These are phyloP conservation scores for Pycnonotus jocosus DNA, from an alignment of 2,113 vertebrate genomes.

Conservation along the genomic window DNA sequence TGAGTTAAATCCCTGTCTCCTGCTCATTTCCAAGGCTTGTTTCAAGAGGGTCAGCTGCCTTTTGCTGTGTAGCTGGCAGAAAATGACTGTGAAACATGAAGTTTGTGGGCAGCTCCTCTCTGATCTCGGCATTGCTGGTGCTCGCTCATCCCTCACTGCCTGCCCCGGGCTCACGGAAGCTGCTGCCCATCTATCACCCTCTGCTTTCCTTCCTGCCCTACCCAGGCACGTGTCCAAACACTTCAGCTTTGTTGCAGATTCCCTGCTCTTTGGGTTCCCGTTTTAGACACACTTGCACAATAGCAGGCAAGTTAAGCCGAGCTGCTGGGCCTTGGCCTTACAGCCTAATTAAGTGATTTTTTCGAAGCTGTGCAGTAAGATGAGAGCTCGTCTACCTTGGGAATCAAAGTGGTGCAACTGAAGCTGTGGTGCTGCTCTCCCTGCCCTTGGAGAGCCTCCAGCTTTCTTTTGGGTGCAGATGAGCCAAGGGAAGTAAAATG, in stretches of 20 bases:
- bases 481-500: neutral
- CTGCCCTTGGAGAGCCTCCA: neutral
- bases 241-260: neutral
- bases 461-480: neutral
- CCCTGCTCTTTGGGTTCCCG: neutral
- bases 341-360: neutral
- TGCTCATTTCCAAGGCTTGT: neutral
- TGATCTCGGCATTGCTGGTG: neutral
- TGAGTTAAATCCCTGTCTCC: neutral
- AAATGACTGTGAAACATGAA: accelerated
- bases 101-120: neutral
- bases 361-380: neutral
- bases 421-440: neutral
- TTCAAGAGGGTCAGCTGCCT: neutral
- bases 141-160: neutral
- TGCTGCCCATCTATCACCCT: neutral
- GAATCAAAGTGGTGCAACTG: neutral
- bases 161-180: neutral
- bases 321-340: neutral
- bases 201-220: neutral
- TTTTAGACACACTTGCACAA: neutral
- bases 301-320: neutral
- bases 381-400: neutral
- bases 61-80: neutral
- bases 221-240: neutral